These are phyloP conservation scores for Reticulitermes lucifugus DNA, from an alignment of 2,888 invertebrate species.

Conservation along the genomic window DNA sequence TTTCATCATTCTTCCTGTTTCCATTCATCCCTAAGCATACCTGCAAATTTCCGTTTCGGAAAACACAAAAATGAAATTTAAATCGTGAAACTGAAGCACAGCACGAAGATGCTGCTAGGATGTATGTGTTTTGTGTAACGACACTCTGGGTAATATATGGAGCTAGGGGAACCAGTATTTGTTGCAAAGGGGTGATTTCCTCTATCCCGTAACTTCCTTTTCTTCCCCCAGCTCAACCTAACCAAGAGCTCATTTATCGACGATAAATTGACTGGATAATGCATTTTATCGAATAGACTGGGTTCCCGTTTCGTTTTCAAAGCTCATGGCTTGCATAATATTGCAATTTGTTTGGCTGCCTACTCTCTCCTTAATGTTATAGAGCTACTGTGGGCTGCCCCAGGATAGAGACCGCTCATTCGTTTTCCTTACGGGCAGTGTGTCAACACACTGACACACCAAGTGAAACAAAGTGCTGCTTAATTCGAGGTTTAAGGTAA, in stretches of 20 bases:
- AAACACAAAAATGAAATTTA: not conserved
- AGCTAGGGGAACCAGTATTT: constrained; percentile 24
- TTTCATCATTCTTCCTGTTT: no score
- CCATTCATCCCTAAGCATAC: no score
- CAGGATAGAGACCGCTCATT: no score
- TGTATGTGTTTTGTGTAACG: not conserved
- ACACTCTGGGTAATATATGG: constrained; percentile 33
- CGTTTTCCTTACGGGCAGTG: no score
- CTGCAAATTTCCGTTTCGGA: no score
- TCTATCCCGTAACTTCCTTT: constrained; percentile 26
- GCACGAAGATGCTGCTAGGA: not conserved
- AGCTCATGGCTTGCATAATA: constrained; percentile 53
- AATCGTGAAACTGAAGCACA: not conserved
- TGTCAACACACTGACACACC: no score
- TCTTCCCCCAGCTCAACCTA: not conserved
- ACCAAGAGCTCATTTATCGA: constrained; percentile 50
- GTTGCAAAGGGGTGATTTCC: constrained; percentile 39
- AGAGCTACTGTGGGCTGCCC: not conserved
- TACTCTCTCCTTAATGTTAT: constrained; percentile 24
- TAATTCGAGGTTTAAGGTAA: no score
- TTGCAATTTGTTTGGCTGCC: constrained; percentile 51
- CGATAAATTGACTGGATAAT: constrained; percentile 53
- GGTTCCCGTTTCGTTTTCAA: constrained; percentile 45
- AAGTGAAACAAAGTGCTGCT: no score
- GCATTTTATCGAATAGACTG: constrained; percentile 53